Percentiles rank a stretch among this genome's conserved stretches.
These are phyloP conservation scores for Hydrotaea diabolus DNA, from an alignment of 2,888 invertebrate genomes.

Conservation along the genomic window DNA sequence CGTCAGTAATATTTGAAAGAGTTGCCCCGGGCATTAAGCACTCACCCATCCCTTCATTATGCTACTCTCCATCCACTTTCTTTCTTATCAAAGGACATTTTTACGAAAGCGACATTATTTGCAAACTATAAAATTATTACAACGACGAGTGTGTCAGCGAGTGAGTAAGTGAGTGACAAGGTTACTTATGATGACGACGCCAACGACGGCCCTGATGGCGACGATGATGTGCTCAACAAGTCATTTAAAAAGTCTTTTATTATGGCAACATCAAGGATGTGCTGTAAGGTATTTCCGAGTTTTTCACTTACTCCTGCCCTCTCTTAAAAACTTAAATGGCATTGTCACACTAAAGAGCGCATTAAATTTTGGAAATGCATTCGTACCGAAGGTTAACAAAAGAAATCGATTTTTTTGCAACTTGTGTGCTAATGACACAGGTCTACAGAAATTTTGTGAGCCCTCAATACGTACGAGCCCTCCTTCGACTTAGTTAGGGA, in stretches of 20 bases:
- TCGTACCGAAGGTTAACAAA: neutral
- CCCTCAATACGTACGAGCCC: too few species aligned
- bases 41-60: neutral
- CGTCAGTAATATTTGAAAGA: neutral
- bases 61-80: neutral
- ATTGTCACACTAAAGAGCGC: neutral
- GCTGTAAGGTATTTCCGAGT: neutral
- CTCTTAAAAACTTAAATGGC: slow-evolving; percentile 12
- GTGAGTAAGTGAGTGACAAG: neutral
- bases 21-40: slow-evolving; percentile 4
- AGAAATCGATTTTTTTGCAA: too few species aligned
- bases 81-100: slow-evolving; percentile 1
- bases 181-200: slow-evolving; percentile 4
- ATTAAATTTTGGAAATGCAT: neutral
- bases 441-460: too few species aligned
- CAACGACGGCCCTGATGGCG: neutral
- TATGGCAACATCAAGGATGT: slow-evolving; percentile 20
- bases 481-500: too few species aligned
- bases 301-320: neutral
- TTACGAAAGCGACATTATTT: slow-evolving; percentile 18
- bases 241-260: slow-evolving; percentile 43
- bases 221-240: slow-evolving; percentile 46
- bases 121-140: slow-evolving; percentile 34
- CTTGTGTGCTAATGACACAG: too few species aligned
- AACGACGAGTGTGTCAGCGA: neutral